A percentile compares a stretch with the other conserved stretches of the same genome.
These are phyloP conservation scores for Plagodis dolabraria DNA, from an alignment of 2,888 invertebrate genomes.

Conservation along the genomic window DNA sequence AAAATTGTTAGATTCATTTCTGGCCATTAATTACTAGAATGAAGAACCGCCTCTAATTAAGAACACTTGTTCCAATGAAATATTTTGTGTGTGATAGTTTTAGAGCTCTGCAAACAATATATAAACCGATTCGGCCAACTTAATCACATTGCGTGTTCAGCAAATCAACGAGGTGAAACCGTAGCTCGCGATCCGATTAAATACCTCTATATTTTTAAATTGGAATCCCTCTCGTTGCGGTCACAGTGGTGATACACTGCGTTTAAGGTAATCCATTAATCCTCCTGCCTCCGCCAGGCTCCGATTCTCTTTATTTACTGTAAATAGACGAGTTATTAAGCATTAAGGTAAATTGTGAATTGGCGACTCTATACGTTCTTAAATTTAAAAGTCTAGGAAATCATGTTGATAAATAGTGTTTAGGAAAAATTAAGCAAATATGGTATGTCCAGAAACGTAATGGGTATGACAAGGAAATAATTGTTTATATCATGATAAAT, in stretches of 20 bases:
- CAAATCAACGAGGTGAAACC: slow-evolving; percentile 38
- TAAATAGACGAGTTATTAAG: slow-evolving; percentile 13
- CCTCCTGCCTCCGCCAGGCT: slow-evolving; percentile 38
- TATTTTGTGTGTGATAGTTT: slow-evolving; percentile 24
- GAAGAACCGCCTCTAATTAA: slow-evolving; percentile 9
- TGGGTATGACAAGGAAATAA: no score
- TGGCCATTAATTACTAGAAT: slow-evolving; percentile 6
- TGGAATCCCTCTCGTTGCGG: slow-evolving; percentile 48
- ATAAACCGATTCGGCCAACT: slow-evolving; percentile 39
- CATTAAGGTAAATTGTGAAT: no score
- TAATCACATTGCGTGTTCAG: slow-evolving; percentile 39
- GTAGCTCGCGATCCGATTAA: slow-evolving; percentile 43
- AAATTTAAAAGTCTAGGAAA: no score
- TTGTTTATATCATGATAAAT: no score
- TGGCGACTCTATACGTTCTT: no score
- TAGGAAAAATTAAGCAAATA: no score
- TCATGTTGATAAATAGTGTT: no score
- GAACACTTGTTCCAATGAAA: slow-evolving; percentile 1
- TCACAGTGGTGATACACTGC: slow-evolving; percentile 51
- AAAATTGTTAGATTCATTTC: slow-evolving; percentile 7
- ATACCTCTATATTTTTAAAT: slow-evolving; percentile 50
- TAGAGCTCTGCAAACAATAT: slow-evolving; percentile 29
- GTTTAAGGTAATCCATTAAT: slow-evolving; percentile 56
- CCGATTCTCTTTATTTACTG: slow-evolving; percentile 34
- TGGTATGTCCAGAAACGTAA: no score